Base-by-base conservation (phyloP, 2,113 vertebrate genomes). In the Psittacula cyanocephala region DNA sequence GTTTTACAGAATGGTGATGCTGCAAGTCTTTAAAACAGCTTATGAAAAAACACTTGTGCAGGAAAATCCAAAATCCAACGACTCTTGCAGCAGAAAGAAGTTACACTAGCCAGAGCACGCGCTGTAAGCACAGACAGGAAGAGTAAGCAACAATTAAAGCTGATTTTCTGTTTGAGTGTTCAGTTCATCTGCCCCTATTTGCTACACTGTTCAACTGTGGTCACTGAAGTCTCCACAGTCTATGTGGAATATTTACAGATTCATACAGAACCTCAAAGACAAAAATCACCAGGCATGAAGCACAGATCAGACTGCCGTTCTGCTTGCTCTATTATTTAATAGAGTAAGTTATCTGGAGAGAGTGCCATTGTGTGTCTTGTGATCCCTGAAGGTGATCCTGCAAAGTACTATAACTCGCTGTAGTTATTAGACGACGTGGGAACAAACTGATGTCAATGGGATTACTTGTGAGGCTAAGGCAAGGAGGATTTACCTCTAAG, bases 371-470 rank as follows among this genome's bases (percentile, higher is more conserved):
- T 41, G 33, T 70, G 17, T 50, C 86, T 68, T 81, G 35, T 92
- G 93, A 97, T 84, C 91, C 84, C 74, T 95, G 92, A 96, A 95
- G 77, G 89, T 94, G 91, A 92, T 92, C 43, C 44, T 82, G 70
- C 22, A 35, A 86, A 92, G 70, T 76, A 55, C 35, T 43, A 43
- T 43, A 65, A 81, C 35, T 92, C 47, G 7, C 57, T 71, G 65
- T 79, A 72, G 77, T 49, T 92, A 91, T 49, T 92, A 91, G 89
- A 89, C 82, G 78, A 85, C 25, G 60, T 85, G 91, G 31, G 44
- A 91, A 49, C 63, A 91, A 92, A 91, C 9, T 69, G 63, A 89
- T 95, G 81, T 87, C 84, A 95, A 33, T 88, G 59, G 65, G 84
- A 93, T 96, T 96, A 87, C 57, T 85, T 92, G 31, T 52, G 75